Percentiles rank a stretch among this genome's conserved stretches.
These are phyloP conservation scores for Plagodis pulveraria DNA, from an alignment of 2,888 invertebrate species.

Conservation along the genomic window DNA sequence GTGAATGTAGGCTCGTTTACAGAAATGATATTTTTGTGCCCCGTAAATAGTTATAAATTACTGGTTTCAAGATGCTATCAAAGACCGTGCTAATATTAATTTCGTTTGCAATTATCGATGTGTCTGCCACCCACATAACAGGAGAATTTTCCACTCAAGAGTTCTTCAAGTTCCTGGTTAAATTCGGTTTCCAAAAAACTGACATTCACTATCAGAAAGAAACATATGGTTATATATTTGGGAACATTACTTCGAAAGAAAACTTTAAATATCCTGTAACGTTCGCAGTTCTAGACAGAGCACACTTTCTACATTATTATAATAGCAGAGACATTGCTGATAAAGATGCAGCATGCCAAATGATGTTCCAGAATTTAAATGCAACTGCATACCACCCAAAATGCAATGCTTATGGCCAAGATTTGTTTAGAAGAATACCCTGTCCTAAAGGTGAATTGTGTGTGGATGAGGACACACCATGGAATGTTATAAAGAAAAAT, in stretches of 20 bases:
- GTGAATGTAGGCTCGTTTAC: background rate
- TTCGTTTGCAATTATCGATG: conserved; percentile 53
- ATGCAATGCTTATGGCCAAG: conserved; percentile 91
- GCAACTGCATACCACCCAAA: conserved; percentile 92
- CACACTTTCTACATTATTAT: conserved; percentile 95
- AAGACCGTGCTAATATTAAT: conserved; percentile 59
- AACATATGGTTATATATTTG: conserved; percentile 97
- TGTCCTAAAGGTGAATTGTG: conserved; percentile 92
- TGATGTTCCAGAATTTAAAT: conserved; percentile 94
- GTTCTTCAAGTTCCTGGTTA: conserved; percentile 96
- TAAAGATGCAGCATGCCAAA: conserved; percentile 91
- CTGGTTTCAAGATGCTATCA: conserved; percentile 62
- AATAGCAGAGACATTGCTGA: conserved; percentile 87
- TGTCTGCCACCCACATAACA: conserved; percentile 66
- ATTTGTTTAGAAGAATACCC: conserved; percentile 93
- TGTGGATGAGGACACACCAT: conserved; percentile 93
- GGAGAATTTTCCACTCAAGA: conserved; percentile 83
- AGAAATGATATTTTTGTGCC: conserved; percentile 17
- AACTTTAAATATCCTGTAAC: conserved; percentile 89
- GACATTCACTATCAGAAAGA: conserved; percentile 93
- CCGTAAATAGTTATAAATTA: conserved; percentile 2
- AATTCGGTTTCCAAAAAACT: conserved; percentile 98
- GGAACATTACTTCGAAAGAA: conserved; percentile 93
- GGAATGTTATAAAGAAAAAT: conserved; percentile 93
- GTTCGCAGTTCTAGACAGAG: conserved; percentile 95